Percentiles rank a stretch among this genome's conserved stretches.
phyloP scores from a whole-genome alignment of 2,797 vertebrate species.

The Natrix natrix region DNA sequence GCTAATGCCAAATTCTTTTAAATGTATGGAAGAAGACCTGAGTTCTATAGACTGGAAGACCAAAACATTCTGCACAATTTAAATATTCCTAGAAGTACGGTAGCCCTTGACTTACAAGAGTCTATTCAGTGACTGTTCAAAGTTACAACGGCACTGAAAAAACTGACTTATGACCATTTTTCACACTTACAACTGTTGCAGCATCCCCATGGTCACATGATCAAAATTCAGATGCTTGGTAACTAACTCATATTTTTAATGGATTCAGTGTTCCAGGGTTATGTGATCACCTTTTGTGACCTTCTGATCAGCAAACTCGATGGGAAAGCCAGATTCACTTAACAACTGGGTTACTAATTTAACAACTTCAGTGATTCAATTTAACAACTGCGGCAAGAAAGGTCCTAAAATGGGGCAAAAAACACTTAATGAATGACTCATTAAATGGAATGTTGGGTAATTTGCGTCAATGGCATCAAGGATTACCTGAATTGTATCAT shows the following conservation, averaged over 20 bases:
- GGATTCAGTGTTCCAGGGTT: neutral
- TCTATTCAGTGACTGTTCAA: neutral
- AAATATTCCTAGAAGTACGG: neutral
- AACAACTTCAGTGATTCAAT: too few species aligned
- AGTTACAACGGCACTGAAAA: neutral
- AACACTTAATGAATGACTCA: neutral
- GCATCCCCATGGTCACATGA: neutral
- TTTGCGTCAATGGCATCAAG: neutral
- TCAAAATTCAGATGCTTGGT: neutral
- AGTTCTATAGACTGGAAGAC: neutral
- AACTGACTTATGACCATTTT: neutral
- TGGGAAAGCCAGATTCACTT: neutral
- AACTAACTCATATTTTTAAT: neutral
- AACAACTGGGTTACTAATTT: neutral
- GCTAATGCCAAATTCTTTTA: neutral
- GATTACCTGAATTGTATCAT: neutral
- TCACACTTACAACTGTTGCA: neutral
- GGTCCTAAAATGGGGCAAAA: neutral
- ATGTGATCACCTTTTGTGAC: neutral
- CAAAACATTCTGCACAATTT: neutral
- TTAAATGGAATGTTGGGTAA: neutral
- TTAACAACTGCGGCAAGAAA: neutral
- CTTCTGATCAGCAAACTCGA: neutral
- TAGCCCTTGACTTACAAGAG: neutral
- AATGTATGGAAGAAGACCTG: neutral